Evolutionary conservation across 2,888 invertebrate genomes (phyloP).

Genomic region (Falcaria lacertinaria): DNA sequence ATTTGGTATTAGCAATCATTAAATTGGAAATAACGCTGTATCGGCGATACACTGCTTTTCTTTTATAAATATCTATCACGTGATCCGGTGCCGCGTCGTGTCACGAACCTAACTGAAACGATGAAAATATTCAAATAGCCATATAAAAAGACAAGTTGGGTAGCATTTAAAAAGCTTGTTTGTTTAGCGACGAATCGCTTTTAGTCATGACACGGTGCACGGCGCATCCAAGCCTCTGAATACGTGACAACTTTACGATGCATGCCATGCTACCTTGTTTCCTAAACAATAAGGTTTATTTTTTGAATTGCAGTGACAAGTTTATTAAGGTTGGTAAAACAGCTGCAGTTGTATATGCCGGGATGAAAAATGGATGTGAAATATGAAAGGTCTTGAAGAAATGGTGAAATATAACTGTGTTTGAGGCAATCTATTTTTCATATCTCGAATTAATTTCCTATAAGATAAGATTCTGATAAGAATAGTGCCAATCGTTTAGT

Average conservation of each 20-base stretch:
- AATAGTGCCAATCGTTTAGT: not conserved
- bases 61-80: slow-evolving; percentile 79
- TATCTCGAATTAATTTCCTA: slow-evolving; percentile 17
- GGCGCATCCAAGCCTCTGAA: slow-evolving; percentile 48
- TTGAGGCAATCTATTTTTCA: slow-evolving; percentile 17
- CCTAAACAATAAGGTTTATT: slow-evolving; percentile 23
- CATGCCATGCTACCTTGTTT: slow-evolving; percentile 22
- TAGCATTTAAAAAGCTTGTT: slow-evolving; percentile 80
- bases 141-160: slow-evolving; percentile 79
- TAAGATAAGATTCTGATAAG: slow-evolving; percentile 22
- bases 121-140: slow-evolving; percentile 78
- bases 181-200: slow-evolving; percentile 75
- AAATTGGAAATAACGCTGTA: slow-evolving; percentile 78
- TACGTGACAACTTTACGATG: slow-evolving; percentile 34
- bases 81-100: slow-evolving; percentile 76
- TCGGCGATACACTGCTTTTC: slow-evolving; percentile 74
- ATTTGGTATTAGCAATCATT: slow-evolving; percentile 77
- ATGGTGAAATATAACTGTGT: slow-evolving; percentile 33
- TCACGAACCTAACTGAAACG: slow-evolving; percentile 73
- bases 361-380: slow-evolving; percentile 41
- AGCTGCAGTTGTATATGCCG: slow-evolving; percentile 26
- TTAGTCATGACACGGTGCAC: slow-evolving; percentile 70
- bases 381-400: slow-evolving; percentile 41
- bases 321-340: slow-evolving; percentile 24
- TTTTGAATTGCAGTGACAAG: slow-evolving; percentile 12